Conservation (phyloP, 2,888 invertebrate species). For the Teinopalpus imperialis region DNA sequence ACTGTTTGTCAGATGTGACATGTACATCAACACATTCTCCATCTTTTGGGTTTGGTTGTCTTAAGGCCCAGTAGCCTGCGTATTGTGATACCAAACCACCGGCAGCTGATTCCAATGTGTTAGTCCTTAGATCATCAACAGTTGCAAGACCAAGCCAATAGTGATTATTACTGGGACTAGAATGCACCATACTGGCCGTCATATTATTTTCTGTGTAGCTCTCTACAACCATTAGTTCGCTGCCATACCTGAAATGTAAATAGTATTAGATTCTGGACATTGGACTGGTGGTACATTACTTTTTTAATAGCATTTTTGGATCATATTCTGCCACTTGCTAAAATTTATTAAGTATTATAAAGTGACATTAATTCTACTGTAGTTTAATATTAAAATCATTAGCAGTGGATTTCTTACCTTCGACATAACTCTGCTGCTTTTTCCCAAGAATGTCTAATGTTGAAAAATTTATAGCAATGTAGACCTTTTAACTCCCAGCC, state of each 20-base stretch:
- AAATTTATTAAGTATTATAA: too few relatives aligned
- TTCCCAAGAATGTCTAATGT: conserved; percentile 97
- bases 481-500: conserved; percentile 96
- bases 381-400: too few relatives aligned
- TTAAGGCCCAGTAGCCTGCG: conserved; percentile 95
- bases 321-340: too few relatives aligned
- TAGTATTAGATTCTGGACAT: too few relatives aligned
- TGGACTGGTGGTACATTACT: too few relatives aligned
- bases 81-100: conserved; percentile 95
- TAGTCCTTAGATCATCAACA: conserved; percentile 94
- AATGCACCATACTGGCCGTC: conserved; percentile 89
- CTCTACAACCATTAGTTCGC: conserved; percentile 95
- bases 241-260: conserved; percentile 90
- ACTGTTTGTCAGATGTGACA: conserved; percentile 87
- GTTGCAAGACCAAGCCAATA: conserved; percentile 96
- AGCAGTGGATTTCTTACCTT: conserved; percentile 90
- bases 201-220: conserved; percentile 95
- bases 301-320: too few relatives aligned
- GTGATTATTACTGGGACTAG: conserved; percentile 86
- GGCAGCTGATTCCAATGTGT: conserved; percentile 96
- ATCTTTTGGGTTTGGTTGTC: conserved; percentile 92
- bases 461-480: conserved; percentile 97
- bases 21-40: conserved; percentile 96
- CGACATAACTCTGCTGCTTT: conserved; percentile 97
- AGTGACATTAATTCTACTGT: too few relatives aligned